A percentile compares a stretch with the other conserved stretches of the same genome.
phyloP scores from a whole-genome alignment of 2,113 vertebrate genomes.

The Heliornis fulica region DNA sequence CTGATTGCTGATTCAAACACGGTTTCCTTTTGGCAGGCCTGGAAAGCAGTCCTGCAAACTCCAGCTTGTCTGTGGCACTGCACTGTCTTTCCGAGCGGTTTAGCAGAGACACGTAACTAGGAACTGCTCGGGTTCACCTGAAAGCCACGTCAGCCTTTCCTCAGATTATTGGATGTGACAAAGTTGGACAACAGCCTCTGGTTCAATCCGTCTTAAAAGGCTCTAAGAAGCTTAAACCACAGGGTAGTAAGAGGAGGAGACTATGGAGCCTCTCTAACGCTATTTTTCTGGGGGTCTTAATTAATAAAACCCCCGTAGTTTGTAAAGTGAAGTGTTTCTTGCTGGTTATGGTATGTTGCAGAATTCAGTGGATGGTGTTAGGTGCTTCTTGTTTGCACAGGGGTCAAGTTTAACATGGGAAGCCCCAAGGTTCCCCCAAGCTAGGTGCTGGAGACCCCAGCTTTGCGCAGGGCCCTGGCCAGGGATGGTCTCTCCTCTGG shows the following conservation, averaged over 20 bases:
- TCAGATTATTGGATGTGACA: constrained; percentile 58
- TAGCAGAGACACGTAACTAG: not conserved
- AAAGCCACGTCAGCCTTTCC: constrained; percentile 56
- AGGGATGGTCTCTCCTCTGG: not conserved
- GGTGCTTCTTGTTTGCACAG: not conserved
- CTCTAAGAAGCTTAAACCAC: constrained; percentile 54
- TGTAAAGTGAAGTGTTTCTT: not conserved
- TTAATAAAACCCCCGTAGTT: not conserved
- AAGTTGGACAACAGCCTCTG: constrained; percentile 63
- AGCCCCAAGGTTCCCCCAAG: not conserved
- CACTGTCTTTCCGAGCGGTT: not conserved
- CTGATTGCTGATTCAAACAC: not conserved
- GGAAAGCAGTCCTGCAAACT: not conserved
- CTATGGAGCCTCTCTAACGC: not conserved
- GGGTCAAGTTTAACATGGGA: accelerated
- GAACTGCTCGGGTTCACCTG: constrained; percentile 55
- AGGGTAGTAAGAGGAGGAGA: constrained; percentile 32
- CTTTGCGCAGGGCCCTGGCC: not conserved
- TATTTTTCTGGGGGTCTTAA: not conserved
- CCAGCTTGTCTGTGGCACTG: not conserved
- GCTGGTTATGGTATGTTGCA: not conserved
- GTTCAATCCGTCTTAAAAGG: constrained; percentile 57
- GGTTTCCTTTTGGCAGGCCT: not conserved
- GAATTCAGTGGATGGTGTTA: not conserved
- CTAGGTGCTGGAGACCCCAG: not conserved